Evolutionary conservation across 2,888 invertebrate genomes (phyloP).

Genomic region (Tachina lurida): DNA sequence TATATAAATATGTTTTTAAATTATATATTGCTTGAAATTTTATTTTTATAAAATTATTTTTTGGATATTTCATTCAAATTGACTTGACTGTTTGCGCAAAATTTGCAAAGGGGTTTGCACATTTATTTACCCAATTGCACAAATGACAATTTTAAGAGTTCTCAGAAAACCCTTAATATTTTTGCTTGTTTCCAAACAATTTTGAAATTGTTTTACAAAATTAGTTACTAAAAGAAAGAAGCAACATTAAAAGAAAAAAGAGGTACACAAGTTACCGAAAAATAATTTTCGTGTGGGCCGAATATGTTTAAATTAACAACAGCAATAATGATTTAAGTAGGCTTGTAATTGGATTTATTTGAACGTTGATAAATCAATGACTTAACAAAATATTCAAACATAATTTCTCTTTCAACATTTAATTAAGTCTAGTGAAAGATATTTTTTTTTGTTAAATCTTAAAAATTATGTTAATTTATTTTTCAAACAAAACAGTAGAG

Average conservation of each 20-base stretch:
- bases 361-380: neutral
- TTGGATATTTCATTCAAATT: no score
- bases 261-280: constrained; percentile 4
- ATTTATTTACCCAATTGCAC: no score
- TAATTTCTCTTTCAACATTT: constrained; percentile 47
- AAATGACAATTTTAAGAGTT: no score
- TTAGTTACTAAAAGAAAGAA: neutral
- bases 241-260: neutral
- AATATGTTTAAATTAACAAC: constrained; percentile 9
- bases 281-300: constrained; percentile 22
- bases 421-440: constrained; percentile 18
- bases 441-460: neutral
- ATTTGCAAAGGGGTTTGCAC: no score
- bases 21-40: no score
- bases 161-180: no score
- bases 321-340: constrained; percentile 30
- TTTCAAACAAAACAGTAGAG: neutral
- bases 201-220: constrained; percentile 10
- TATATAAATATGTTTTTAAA: no score
- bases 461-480: constrained; percentile 42
- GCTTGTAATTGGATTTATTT: neutral
- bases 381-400: constrained; percentile 28
- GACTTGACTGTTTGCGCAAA: no score
- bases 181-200: no score
- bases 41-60: no score